Conservation (phyloP, 2,888 invertebrate species). For the Poecilobothrus nobilitatus region DNA sequence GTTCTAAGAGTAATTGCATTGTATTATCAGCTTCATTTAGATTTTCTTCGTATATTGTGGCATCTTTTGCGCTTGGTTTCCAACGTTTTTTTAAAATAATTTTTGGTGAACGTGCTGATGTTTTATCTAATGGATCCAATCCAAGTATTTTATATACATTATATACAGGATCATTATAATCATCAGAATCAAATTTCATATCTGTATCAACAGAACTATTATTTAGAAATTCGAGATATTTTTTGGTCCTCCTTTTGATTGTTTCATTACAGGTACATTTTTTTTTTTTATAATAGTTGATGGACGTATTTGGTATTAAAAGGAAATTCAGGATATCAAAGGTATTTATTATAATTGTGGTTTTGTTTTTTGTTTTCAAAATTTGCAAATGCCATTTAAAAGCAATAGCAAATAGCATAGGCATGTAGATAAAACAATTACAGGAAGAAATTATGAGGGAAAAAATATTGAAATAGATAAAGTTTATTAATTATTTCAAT, state of each 20-base stretch:
- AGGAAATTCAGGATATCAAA: slow-evolving; percentile 13
- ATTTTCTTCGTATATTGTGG: slow-evolving; percentile 27
- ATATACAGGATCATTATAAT: slow-evolving; percentile 19
- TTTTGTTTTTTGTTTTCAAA: neutral
- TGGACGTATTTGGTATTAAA: slow-evolving; percentile 9
- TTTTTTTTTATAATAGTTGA: neutral
- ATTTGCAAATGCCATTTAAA: slow-evolving; percentile 2
- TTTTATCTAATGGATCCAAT: slow-evolving; percentile 29
- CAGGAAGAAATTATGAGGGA: neutral
- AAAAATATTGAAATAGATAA: slow-evolving; percentile 3
- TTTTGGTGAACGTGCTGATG: slow-evolving; percentile 24
- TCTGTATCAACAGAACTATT: slow-evolving; percentile 34
- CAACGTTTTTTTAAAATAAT: slow-evolving; percentile 25
- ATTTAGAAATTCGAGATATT: slow-evolving; percentile 55
- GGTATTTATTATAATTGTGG: neutral
- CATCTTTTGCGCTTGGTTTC: slow-evolving; percentile 24
- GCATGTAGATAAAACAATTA: neutral
- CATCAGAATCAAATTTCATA: slow-evolving; percentile 21
- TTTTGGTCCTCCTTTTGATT: slow-evolving; percentile 35
- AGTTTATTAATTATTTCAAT: neutral
- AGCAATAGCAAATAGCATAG: neutral
- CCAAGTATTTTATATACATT: slow-evolving; percentile 26
- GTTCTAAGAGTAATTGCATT: slow-evolving; percentile 44
- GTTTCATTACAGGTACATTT: neutral
- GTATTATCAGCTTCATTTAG: slow-evolving; percentile 39